A percentile compares a stretch with the other conserved stretches of the same genome.
These are phyloP conservation scores for Macrocentrus cingulum DNA, from an alignment of 1,140 invertebrate species.

Conservation along the genomic window DNA sequence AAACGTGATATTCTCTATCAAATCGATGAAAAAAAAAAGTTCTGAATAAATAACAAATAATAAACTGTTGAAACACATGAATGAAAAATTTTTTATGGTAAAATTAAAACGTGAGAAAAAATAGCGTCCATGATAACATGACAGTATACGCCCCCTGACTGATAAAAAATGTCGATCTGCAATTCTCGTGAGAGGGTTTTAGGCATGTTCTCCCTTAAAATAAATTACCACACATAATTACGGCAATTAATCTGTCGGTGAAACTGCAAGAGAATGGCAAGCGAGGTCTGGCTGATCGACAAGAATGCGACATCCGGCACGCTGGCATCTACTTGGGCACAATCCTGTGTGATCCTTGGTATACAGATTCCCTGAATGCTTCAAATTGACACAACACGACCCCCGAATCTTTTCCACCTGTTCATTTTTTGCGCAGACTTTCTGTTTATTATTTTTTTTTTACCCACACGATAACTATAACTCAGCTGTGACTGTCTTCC, in stretches of 20 bases:
- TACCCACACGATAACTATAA: not conserved
- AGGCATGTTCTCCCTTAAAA: not conserved
- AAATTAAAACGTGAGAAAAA: too few relatives aligned
- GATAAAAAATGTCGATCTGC: slow-evolving; percentile 46
- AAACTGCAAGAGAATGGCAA: slow-evolving; percentile 40
- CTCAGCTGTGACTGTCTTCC: too few relatives aligned
- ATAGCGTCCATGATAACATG: too few relatives aligned
- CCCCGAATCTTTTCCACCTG: slow-evolving; percentile 14
- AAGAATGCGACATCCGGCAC: slow-evolving; percentile 45
- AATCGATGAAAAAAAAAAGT: too few relatives aligned
- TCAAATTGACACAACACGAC: not conserved
- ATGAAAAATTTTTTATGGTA: too few relatives aligned
- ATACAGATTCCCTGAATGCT: slow-evolving; percentile 31
- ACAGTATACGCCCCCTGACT: too few relatives aligned
- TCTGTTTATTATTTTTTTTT: slow-evolving; percentile 10
- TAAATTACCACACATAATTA: slow-evolving; percentile 4
- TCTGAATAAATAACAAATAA: too few relatives aligned
- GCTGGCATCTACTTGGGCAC: slow-evolving; percentile 44
- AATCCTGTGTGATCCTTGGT: slow-evolving; percentile 43
- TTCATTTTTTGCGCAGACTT: not conserved
- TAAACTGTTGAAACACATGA: too few relatives aligned
- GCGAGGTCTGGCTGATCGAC: slow-evolving; percentile 48
- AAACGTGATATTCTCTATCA: not conserved
- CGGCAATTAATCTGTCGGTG: slow-evolving; percentile 24
- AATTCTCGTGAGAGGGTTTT: slow-evolving; percentile 44